A percentile compares a stretch with the other conserved stretches of the same genome.
These are phyloP conservation scores for Melitaea cinxia DNA, from an alignment of 1,140 invertebrate genomes.

Conservation along the genomic window DNA sequence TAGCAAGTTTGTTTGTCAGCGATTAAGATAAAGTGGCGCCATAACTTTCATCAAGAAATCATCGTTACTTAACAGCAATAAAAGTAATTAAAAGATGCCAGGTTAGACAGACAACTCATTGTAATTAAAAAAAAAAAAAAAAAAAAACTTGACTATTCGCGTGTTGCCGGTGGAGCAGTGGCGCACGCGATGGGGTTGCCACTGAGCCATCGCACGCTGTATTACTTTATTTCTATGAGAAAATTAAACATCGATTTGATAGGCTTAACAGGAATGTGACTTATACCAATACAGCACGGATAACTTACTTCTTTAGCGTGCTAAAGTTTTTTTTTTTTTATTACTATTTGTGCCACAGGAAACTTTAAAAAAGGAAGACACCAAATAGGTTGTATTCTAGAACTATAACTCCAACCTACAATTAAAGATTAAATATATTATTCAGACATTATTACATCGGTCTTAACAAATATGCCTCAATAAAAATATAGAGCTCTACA, in stretches of 20 bases:
- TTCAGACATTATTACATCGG: too few species aligned
- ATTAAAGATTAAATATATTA: too few species aligned
- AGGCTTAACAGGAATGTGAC: background rate
- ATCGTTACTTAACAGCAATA: background rate
- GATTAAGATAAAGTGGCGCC: background rate
- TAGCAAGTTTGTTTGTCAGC: background rate
- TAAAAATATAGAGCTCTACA: too few species aligned
- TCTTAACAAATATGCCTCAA: too few species aligned
- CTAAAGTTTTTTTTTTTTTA: too few species aligned
- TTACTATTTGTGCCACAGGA: too few species aligned
- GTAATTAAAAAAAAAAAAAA: slow-evolving; percentile 3
- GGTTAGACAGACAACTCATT: background rate
- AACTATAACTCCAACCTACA: too few species aligned
- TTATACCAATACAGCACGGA: background rate
- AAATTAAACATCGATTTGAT: background rate
- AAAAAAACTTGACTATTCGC: background rate
- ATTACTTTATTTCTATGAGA: background rate
- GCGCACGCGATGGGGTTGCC: slow-evolving; percentile 11
- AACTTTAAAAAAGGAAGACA: too few species aligned
- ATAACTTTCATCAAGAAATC: background rate
- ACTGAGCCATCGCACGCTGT: background rate
- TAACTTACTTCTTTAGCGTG: too few species aligned
- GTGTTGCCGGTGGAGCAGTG: background rate
- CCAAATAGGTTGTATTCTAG: too few species aligned
- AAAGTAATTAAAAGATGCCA: slow-evolving; percentile 12